A percentile compares a stretch with the other conserved stretches of the same genome.
Evolutionary conservation across 2,113 vertebrate genomes (phyloP).

Genomic region (Bubalus kerabau): DNA sequence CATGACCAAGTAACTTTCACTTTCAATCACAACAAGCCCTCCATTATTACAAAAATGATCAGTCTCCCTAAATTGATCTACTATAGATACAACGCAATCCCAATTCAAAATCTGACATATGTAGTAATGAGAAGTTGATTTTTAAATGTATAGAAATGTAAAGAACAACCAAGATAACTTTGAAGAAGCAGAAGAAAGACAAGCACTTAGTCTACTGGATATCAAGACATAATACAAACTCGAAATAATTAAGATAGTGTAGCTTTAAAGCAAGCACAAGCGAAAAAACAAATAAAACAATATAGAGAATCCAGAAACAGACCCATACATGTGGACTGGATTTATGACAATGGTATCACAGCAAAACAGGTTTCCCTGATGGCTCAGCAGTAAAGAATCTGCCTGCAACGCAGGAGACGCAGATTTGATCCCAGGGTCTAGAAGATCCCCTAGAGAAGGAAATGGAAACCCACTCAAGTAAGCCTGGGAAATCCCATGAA

Average conservation of each 20-base stretch:
- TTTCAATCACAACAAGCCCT: not conserved
- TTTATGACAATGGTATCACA: not conserved
- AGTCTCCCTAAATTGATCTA: not conserved
- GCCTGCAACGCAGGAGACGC: not conserved
- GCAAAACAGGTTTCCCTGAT: not conserved
- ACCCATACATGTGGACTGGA: not conserved
- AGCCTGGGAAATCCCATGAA: not conserved
- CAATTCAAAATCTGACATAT: not conserved
- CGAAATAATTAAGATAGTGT: not conserved
- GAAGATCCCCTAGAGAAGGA: not conserved
- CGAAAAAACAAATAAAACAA: not conserved
- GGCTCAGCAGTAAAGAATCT: not conserved
- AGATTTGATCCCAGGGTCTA: not conserved
- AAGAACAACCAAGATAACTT: not conserved
- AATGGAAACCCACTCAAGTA: not conserved
- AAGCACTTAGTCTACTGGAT: not conserved
- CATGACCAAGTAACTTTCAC: not conserved
- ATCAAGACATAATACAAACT: not conserved
- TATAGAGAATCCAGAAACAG: not conserved
- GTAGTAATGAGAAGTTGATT: not conserved
- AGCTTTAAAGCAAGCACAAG: not conserved
- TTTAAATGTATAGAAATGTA: not conserved
- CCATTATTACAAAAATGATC: not conserved
- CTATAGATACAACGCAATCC: not conserved
- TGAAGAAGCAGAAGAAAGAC: not conserved